Percentiles rank a stretch among this genome's conserved stretches.
These are phyloP conservation scores for Tor tambroides DNA, from an alignment of 2,113 vertebrate genomes.

Conservation along the genomic window DNA sequence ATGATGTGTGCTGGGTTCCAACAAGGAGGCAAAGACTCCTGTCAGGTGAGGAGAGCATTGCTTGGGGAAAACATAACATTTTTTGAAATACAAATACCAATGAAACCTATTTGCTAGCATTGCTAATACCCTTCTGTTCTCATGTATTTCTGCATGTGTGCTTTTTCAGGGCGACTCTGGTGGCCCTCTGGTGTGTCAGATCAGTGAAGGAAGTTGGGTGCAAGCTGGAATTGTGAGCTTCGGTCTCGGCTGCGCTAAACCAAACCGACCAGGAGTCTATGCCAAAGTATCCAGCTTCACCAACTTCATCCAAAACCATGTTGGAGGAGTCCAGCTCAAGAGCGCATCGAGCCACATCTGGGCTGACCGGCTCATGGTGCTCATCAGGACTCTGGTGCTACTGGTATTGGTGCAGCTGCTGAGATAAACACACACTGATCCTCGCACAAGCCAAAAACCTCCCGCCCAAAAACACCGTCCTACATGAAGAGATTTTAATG, in stretches of 20 bases:
- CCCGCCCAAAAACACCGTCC: not conserved
- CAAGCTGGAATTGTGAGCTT: slow-evolving; percentile 82
- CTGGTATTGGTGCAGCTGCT: slow-evolving; percentile 59
- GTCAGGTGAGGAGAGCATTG: slow-evolving; percentile 71
- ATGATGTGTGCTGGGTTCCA: slow-evolving; percentile 80
- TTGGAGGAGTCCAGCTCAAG: slow-evolving; percentile 67
- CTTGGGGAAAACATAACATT: not conserved
- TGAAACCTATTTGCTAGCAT: too few relatives aligned
- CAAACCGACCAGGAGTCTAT: slow-evolving; percentile 77
- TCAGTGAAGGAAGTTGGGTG: slow-evolving; percentile 73
- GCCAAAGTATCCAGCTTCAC: slow-evolving; percentile 70
- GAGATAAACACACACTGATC: slow-evolving; percentile 50
- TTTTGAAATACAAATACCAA: too few relatives aligned
- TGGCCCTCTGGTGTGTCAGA: slow-evolving; percentile 76
- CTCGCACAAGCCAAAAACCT: not conserved
- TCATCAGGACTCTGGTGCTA: slow-evolving; percentile 56
- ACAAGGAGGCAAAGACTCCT: slow-evolving; percentile 75
- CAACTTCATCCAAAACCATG: slow-evolving; percentile 62
- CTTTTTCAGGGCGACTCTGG: slow-evolving; percentile 77
- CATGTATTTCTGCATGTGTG: not conserved
- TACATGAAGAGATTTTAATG: not conserved
- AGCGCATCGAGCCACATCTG: slow-evolving; percentile 57
- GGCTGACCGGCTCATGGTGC: slow-evolving; percentile 38
- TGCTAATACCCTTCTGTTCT: not conserved
- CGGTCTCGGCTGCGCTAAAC: slow-evolving; percentile 69